phyloP scores from a whole-genome alignment of 2,113 vertebrate species.

The Upupa epops region DNA sequence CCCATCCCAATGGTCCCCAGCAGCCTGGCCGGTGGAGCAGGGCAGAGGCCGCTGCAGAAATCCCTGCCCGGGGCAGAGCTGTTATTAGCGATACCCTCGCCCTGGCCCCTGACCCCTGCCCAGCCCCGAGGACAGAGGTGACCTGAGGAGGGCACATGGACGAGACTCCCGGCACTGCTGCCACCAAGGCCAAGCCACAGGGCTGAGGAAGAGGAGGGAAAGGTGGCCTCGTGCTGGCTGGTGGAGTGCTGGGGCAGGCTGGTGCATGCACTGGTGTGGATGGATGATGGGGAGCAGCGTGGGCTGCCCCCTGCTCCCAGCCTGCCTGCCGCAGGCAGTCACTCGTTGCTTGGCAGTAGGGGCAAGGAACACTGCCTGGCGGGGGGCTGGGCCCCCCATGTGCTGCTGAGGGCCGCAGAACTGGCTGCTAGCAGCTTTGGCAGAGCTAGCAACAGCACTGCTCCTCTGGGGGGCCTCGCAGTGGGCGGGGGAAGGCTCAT shows the following conservation, averaged over 20 bases:
- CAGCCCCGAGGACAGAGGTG: neutral
- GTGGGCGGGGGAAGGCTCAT: neutral
- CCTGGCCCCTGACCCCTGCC: neutral
- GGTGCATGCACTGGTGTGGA: rapidly evolving
- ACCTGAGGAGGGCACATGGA: neutral
- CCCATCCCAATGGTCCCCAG: neutral
- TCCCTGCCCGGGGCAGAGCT: neutral
- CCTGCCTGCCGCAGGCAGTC: neutral
- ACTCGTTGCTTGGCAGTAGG: neutral
- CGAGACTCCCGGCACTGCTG: neutral
- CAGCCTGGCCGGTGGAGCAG: neutral
- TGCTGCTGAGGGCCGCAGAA: neutral
- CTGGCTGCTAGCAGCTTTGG: neutral
- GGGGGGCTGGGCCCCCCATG: rapidly evolving
- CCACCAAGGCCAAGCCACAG: rapidly evolving
- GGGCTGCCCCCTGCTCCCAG: neutral
- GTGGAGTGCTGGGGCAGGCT: neutral
- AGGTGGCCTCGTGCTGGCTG: neutral
- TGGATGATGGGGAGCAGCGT: neutral
- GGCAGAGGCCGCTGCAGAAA: neutral
- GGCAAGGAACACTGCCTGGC: neutral
- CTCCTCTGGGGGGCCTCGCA: neutral
- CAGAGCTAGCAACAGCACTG: neutral
- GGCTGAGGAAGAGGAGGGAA: neutral
- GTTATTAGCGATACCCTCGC: neutral